Evolutionary conservation across 1,140 invertebrate species (phyloP).

Genomic region (Neocloeon triangulifer): DNA sequence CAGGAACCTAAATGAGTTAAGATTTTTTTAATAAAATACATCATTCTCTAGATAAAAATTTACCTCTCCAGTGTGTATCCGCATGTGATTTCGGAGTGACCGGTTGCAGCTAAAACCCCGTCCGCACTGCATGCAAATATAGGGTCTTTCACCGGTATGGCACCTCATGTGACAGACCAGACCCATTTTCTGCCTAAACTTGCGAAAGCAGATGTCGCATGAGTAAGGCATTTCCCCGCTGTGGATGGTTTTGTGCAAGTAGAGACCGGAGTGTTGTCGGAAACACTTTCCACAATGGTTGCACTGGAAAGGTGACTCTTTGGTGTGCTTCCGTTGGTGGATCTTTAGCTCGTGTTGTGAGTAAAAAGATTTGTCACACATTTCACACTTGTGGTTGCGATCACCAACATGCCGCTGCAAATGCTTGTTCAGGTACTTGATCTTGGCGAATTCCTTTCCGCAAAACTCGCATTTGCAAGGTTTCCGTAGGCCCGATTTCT

Average conservation of each 20-base stretch:
- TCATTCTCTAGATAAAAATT: too few relatives aligned
- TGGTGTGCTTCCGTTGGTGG: constrained; percentile 69
- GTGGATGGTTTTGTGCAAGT: constrained; percentile 66
- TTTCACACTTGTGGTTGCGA: constrained; percentile 56
- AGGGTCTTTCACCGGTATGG: constrained; percentile 52
- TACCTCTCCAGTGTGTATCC: constrained; percentile 42
- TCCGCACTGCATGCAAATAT: constrained; percentile 42
- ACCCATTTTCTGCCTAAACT: constrained; percentile 28
- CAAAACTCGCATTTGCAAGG: constrained; percentile 78
- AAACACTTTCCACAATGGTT: constrained; percentile 67
- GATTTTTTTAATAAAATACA: too few relatives aligned
- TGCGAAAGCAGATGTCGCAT: constrained; percentile 38
- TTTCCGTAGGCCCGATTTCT: too few relatives aligned
- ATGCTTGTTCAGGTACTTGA: constrained; percentile 73
- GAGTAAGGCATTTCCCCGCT: constrained; percentile 57
- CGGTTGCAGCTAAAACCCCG: constrained; percentile 29
- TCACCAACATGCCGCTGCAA: constrained; percentile 69
- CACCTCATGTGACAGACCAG: constrained; percentile 38
- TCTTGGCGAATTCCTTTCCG: constrained; percentile 75
- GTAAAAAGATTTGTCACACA: constrained; percentile 72
- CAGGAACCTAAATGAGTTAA: too few relatives aligned
- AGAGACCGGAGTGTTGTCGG: constrained; percentile 73
- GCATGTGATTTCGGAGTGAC: constrained; percentile 24
- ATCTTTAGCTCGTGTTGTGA: constrained; percentile 70
- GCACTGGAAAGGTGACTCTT: constrained; percentile 79